Evolutionary conservation across 2,888 invertebrate species (phyloP), one percentile per base, ranked within the genome.

Genomic region (Prosapia bicincta): DNA sequence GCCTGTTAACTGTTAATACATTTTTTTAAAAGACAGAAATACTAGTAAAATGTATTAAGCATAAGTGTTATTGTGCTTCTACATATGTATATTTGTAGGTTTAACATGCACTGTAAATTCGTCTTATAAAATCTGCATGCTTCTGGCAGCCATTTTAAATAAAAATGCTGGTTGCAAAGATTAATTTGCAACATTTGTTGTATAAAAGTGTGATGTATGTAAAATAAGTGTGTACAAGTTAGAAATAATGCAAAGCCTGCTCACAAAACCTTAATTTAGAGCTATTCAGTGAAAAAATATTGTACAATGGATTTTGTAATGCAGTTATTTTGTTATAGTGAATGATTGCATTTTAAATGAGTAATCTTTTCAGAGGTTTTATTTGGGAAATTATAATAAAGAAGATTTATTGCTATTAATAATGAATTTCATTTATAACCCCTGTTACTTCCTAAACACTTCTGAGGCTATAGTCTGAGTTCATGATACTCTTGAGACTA

Each of bases 331-430:
- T 74, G 74, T 74, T 74, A 69, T 74, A 69, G 74, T n/a, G n/a
- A 74, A 69, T 74, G 74, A 66, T 74, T 74, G 69, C 69, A 74
- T 69, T 65, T 65, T n/a, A 25, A 15, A 74, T 69, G 54, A 65
- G 69, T 32, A 73, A 43, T 74, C 69, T 74, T 74, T 69, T 69
- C 69, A 69, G 69, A 74, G 69, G 74, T 74, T 74, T 74, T 74
- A 69, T 74, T 74, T 74, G 74, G 74, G 74, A 74, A 74, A 74
- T 74, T 74, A 73, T 73, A 74, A 69, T 74, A 74, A 74, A 74
- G 30, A 54, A 69, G 54, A 54, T 3, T 54, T 54, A 54, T 54
- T 54, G 54, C 54, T 54, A 54, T 54, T 54, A 20, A 54, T 20
- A 20, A 20, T 54, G 54, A 54, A n/a, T 54, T 54, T 54, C 15